These are phyloP conservation scores for Trinectes maculatus DNA, from an alignment of 2,113 vertebrate genomes.

Conservation along the genomic window DNA sequence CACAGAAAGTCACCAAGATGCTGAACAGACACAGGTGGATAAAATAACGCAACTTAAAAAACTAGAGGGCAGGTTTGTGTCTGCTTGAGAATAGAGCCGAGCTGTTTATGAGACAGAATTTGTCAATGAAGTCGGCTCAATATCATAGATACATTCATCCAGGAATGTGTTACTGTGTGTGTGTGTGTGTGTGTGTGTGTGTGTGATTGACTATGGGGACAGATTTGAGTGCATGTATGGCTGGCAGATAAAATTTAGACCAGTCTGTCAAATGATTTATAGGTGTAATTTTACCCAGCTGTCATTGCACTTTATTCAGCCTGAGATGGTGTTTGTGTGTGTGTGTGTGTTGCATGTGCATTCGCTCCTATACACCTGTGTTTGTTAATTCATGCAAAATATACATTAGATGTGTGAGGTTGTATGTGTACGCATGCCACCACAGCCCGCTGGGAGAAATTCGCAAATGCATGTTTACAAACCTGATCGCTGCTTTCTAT, in stretches of 20 bases:
- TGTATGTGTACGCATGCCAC: slow-evolving; percentile 12
- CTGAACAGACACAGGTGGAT: not conserved
- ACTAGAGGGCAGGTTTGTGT: slow-evolving; percentile 15
- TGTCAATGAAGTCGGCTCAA: slow-evolving; percentile 37
- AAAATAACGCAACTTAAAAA: slow-evolving; percentile 27
- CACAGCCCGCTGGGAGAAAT: slow-evolving; percentile 5
- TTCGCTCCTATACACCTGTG: slow-evolving; percentile 21
- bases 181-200: slow-evolving; percentile 21
- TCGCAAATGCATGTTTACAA: slow-evolving; percentile 27
- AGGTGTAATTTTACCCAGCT: slow-evolving; percentile 79
- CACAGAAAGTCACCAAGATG: not conserved
- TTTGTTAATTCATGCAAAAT: slow-evolving; percentile 10
- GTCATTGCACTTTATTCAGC: slow-evolving; percentile 75
- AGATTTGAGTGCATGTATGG: slow-evolving; percentile 69
- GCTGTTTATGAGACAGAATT: slow-evolving; percentile 59
- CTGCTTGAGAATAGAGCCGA: slow-evolving; percentile 25
- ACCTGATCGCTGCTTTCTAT: slow-evolving; percentile 40
- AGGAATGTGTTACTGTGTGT: slow-evolving; percentile 28
- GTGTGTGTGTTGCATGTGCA: not conserved
- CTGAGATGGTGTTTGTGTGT: slow-evolving; percentile 51
- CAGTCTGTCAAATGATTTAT: slow-evolving; percentile 82
- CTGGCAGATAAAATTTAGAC: slow-evolving; percentile 79
- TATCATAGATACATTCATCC: slow-evolving; percentile 51
- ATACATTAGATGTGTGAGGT: not conserved
- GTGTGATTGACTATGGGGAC: slow-evolving; percentile 36